Conservation (phyloP, 2,888 invertebrate genomes). For the Drosophila buzzatii region DNA sequence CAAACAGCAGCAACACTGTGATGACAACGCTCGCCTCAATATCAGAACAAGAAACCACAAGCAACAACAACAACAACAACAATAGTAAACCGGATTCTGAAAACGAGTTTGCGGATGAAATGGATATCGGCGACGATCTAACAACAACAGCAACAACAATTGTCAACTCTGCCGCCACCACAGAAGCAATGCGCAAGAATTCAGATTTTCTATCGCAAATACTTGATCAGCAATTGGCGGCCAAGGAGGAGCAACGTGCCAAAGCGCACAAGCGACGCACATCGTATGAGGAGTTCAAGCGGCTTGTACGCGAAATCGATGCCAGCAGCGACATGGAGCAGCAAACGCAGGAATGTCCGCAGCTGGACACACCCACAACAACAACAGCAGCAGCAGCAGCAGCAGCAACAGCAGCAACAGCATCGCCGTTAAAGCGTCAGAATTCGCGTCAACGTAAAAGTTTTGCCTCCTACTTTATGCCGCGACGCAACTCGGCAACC, state of each 20-base stretch:
- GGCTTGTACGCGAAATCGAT: slow-evolving; percentile 83
- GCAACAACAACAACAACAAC: slow-evolving; percentile 29
- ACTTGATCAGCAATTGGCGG: slow-evolving; percentile 83
- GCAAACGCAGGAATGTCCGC: slow-evolving; percentile 42
- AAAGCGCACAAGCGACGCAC: slow-evolving; percentile 85
- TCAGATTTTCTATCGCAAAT: slow-evolving; percentile 84
- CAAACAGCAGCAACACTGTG: slow-evolving; percentile 38
- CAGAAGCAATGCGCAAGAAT: slow-evolving; percentile 83
- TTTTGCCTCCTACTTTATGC: slow-evolving; percentile 77
- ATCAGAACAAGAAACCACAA: slow-evolving; percentile 81
- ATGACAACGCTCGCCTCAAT: slow-evolving; percentile 78
- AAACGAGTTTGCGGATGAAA: slow-evolving; percentile 82
- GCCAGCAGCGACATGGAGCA: slow-evolving; percentile 47
- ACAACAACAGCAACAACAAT: slow-evolving; percentile 30
- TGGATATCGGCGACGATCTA: slow-evolving; percentile 78
- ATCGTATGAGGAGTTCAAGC: slow-evolving; percentile 85
- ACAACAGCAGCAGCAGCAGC: slow-evolving; percentile 8
- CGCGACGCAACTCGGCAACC: slow-evolving; percentile 50
- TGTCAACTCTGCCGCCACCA: slow-evolving; percentile 62
- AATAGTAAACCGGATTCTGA: slow-evolving; percentile 73
- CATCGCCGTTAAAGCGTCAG: slow-evolving; percentile 80
- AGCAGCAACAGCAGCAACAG: slow-evolving; percentile 22
- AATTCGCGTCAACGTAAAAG: slow-evolving; percentile 83
- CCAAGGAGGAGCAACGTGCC: slow-evolving; percentile 74
- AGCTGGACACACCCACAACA: slow-evolving; percentile 41